Evolutionary conservation across 2,797 vertebrate genomes (phyloP).

Genomic region (Clangula hyemalis): DNA sequence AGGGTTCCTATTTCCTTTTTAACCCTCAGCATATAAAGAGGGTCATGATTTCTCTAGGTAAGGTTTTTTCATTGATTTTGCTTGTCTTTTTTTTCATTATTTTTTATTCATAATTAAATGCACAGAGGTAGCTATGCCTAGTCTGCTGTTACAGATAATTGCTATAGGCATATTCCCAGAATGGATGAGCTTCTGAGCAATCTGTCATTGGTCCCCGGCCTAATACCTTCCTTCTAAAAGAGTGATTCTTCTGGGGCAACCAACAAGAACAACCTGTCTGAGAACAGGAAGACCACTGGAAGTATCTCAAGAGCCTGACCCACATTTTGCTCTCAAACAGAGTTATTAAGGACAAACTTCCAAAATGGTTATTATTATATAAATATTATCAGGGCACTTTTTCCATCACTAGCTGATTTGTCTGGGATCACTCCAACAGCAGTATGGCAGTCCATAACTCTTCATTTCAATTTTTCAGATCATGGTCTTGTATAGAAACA

Average conservation of each 20-base stretch:
- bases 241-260: not conserved
- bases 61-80: not conserved
- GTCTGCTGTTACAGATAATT: not conserved
- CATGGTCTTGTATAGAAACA: not conserved
- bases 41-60: not conserved
- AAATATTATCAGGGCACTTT: not conserved
- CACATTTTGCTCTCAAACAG: not conserved
- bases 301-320: not conserved
- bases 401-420: not conserved
- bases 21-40: not conserved
- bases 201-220: not conserved
- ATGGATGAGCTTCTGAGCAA: not conserved
- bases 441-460: not conserved
- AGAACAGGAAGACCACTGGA: not conserved
- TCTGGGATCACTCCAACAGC: not conserved
- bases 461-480: not conserved
- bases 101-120: no score
- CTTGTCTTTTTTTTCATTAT: no score
- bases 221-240: not conserved
- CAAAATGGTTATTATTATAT: not conserved
- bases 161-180: not conserved
- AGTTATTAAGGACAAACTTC: not conserved
- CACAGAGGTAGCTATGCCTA: no score
- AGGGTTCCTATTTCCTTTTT: not conserved
- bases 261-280: not conserved